Base-by-base conservation (phyloP, 2,797 vertebrate species). In the Hapalemur alaotrensis region DNA sequence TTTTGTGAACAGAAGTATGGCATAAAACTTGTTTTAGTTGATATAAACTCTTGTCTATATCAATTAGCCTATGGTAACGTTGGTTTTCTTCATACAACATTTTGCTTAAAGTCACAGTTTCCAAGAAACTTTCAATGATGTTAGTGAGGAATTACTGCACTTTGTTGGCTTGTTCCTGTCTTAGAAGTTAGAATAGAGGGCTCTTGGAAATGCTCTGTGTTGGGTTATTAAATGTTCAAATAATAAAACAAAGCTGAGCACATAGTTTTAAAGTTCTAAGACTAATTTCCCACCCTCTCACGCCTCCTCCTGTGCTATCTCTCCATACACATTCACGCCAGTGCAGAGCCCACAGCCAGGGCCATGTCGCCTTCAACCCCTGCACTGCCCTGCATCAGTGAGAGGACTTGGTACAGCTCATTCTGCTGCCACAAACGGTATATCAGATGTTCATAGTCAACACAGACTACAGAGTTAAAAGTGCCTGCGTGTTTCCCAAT, bases 301-400 rank as follows among this genome's bases (percentile, higher is more conserved):
- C 9, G 7, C 32, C 4, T 6, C 15, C 7, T 63, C n/a, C 41
- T 41, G 20, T 67, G 18, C 63, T 67, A n/a, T 79, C 23, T 61
- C 76, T n/a, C 76, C 3, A 12, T 2, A 35, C 61, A 70, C 23
- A 57, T 38, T 52, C 30, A 17, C 4, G 32, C 11, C 41, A 54
- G 17, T 54, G 9, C 35, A 38, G 20, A 69, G 35, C 20, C 67
- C 67, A 11, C 20, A 23, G 67, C 23, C 23, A 72, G 38, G 2
- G 32, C 25, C n/a, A 8, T 48, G 22, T 80, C 4, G 0, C 59
- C 5, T 35, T 48, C 54, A 28, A 9, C 9, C 63, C 76, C 18
- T 32, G 1, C 32, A 57, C 18, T 32, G 23, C 4, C 50, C 10
- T 20, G 2, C 1, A 17, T 3, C 13, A 48, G 11, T 0, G 3